Percentiles rank a stretch among this genome's conserved stretches.
These are phyloP conservation scores for Noturus placidus DNA, from an alignment of 2,113 vertebrate species.

Conservation along the genomic window DNA sequence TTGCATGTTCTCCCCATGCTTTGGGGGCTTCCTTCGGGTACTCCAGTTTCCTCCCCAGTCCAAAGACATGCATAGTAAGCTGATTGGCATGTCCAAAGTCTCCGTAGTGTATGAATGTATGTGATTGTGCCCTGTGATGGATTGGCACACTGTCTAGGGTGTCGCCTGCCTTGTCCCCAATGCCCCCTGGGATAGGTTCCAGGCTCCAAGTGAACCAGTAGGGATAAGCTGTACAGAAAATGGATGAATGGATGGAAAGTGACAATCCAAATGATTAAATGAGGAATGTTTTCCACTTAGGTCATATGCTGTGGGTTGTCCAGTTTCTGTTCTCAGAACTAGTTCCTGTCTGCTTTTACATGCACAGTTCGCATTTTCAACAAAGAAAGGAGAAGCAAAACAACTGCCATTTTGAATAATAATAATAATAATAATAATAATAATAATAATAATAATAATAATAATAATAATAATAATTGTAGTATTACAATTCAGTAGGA, in stretches of 20 bases:
- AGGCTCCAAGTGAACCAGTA: too few relatives aligned
- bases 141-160: too few relatives aligned
- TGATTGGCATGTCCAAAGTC: too few relatives aligned
- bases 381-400: constrained; percentile 7
- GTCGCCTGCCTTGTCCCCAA: too few relatives aligned
- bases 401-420: background rate
- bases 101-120: too few relatives aligned
- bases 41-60: too few relatives aligned
- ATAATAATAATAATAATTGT: background rate
- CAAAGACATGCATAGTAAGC: too few relatives aligned
- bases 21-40: too few relatives aligned
- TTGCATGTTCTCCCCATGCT: too few relatives aligned
- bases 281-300: background rate
- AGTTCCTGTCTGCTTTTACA: constrained; percentile 15
- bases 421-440: background rate
- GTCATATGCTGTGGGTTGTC: background rate
- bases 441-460: background rate
- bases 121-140: too few relatives aligned
- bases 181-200: too few relatives aligned
- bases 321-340: constrained; percentile 2
- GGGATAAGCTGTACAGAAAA: too few relatives aligned
- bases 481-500: background rate
- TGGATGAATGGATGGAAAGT: background rate
- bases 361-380: background rate
- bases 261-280: background rate